Evolutionary conservation across 2,888 invertebrate genomes (phyloP), one percentile per base, ranked within the genome.

Genomic region (Melieria omissa): DNA sequence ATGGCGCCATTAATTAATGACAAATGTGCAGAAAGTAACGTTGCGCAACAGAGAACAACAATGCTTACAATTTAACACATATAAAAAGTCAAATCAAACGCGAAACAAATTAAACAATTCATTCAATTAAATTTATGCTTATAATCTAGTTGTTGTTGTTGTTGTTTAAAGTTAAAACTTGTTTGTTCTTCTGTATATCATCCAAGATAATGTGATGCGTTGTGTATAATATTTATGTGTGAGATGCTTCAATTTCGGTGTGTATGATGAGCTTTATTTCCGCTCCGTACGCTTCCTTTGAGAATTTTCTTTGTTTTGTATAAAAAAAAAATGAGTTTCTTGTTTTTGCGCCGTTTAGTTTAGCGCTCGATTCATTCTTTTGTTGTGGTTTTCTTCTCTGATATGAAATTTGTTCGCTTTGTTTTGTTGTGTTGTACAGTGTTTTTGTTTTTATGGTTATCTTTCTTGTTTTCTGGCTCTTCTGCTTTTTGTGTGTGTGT

Each of bases 181-280:
- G 29, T 29, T 29, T 61, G 67, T 61, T 52, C 47, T 45, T 58
- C 29, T 14, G 16, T 12, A 12, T 10, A n/a, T 58, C 3, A 42
- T 8, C 12, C 65, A 72, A 46, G 63, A 41, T 61, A 54, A 44
- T 52, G 42, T 52, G n/a, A 44, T 68, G 49, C 47, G 47, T 58
- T 58, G 46, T 55, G 10, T 65, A 10, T 12, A 65, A 55, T 60
- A 52, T 72, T 49, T 60, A 52, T 70, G 52, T 73, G 14, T 62
- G 78, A 78, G 76, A 78, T 74, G 73, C 76, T 76, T 73, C 66
- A 65, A 66, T 71, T 75, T 73, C 68, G 46, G 73, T 73, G 72
- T 52, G 65, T 69, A 65, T 52, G n/a, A 16, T 29, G 29, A 29
- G 29, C 29, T 29, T 29, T 29, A 29, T 29, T 29, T 29, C 29